These are phyloP conservation scores for Solen grandis DNA, from an alignment of 1,140 invertebrate species.

Conservation along the genomic window DNA sequence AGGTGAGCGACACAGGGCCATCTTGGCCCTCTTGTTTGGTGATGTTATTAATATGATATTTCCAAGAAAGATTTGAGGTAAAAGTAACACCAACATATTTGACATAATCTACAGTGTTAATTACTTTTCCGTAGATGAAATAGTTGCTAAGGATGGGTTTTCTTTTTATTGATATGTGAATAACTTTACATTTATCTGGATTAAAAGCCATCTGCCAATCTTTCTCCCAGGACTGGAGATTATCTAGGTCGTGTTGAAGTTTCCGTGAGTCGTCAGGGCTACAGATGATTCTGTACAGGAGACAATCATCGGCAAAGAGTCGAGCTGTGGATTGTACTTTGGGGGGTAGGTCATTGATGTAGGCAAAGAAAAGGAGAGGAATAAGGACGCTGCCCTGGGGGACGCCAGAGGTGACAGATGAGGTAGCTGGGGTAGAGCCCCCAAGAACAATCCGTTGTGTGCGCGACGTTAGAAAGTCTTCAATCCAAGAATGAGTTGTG, in stretches of 20 bases:
- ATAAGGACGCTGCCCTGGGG: too few relatives aligned
- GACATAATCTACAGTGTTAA: neutral
- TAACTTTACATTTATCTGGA: slow-evolving; percentile 21
- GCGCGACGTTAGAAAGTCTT: too few relatives aligned
- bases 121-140: neutral
- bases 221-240: slow-evolving; percentile 5
- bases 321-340: neutral
- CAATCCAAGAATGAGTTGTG: too few relatives aligned
- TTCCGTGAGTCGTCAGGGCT: neutral
- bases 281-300: slow-evolving; percentile 15
- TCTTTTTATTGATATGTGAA: neutral
- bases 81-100: slow-evolving; percentile 7
- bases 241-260: slow-evolving; percentile 14
- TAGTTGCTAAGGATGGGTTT: neutral
- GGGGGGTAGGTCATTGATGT: neutral
- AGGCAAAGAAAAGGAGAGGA: too few relatives aligned
- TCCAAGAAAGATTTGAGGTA: neutral
- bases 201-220: slow-evolving; percentile 20
- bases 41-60: neutral
- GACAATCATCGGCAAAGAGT: slow-evolving; percentile 32
- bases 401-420: too few relatives aligned
- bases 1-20: too few relatives aligned
- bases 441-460: too few relatives aligned
- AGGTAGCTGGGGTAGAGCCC: too few relatives aligned
- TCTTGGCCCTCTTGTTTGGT: too few relatives aligned